Evolutionary conservation across 1,140 invertebrate genomes (phyloP).

Genomic region (Subanguina moxae): DNA sequence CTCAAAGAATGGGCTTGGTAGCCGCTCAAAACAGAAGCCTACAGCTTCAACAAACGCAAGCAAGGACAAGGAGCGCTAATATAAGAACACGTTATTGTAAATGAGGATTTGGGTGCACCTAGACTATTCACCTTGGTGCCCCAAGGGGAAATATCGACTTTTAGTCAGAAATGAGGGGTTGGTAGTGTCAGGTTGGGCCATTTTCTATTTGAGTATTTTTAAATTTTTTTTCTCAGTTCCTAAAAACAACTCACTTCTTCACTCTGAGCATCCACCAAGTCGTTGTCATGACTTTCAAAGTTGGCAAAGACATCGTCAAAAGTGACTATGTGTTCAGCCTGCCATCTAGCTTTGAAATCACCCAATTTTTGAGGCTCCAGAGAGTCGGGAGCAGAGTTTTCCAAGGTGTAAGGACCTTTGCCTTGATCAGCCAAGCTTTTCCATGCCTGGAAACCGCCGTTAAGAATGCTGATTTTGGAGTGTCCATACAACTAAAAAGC

Average conservation of each 20-base stretch:
- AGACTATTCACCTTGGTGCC: too few relatives aligned
- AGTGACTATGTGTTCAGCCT: conserved; percentile 41
- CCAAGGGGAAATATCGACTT: too few relatives aligned
- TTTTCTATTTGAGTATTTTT: neutral
- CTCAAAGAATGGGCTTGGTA: too few relatives aligned
- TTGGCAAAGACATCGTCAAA: conserved; percentile 55
- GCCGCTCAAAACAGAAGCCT: too few relatives aligned
- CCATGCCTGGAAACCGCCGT: conserved; percentile 19
- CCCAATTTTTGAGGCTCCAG: conserved; percentile 6
- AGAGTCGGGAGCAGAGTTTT: conserved; percentile 1
- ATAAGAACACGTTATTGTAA: too few relatives aligned
- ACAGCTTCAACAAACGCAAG: too few relatives aligned
- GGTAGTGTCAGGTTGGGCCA: too few relatives aligned
- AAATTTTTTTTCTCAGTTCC: conserved; percentile 6
- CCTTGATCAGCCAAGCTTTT: conserved; percentile 6
- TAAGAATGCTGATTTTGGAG: conserved; percentile 34
- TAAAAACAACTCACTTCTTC: conserved; percentile 34
- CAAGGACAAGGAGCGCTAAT: too few relatives aligned
- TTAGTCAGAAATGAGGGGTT: too few relatives aligned
- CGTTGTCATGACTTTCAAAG: conserved; percentile 33
- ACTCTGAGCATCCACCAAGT: conserved; percentile 56
- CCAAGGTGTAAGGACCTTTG: conserved; percentile 8
- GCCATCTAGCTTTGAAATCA: conserved; percentile 44
- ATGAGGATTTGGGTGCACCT: too few relatives aligned
- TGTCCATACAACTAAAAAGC: conserved; percentile 53